These are phyloP conservation scores for Tethya wilhelma DNA, from an alignment of 37 sponge, comb jelly and placozoan species.

Conservation along the genomic window DNA sequence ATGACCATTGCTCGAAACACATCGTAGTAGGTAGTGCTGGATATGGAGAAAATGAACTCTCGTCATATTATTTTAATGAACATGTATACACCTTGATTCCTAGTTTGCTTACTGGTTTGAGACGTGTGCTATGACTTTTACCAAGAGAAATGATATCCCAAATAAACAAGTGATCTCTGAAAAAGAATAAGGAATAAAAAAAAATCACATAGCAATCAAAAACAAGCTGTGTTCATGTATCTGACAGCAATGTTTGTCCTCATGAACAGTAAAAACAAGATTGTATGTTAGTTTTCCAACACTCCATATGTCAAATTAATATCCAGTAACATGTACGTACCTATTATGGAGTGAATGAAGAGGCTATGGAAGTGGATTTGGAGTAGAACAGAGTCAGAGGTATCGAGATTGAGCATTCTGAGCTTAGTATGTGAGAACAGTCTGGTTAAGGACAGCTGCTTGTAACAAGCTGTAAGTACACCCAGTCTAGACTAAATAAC, in stretches of 20 bases:
- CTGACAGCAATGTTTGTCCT: not conserved
- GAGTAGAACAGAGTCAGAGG: constrained; percentile 13
- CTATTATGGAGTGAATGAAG: constrained; percentile 48
- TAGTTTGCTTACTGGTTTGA: too few relatives aligned
- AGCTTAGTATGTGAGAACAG: constrained; percentile 33
- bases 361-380: constrained; percentile 59
- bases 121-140: too few relatives aligned
- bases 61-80: too few relatives aligned
- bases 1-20: constrained; percentile 58
- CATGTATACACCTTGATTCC: too few relatives aligned
- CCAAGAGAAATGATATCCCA: too few relatives aligned
- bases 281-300: not conserved
- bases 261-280: not conserved
- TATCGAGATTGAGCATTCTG: constrained; percentile 14
- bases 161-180: too few relatives aligned
- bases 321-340: constrained; percentile 6
- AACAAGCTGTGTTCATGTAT: not conserved
- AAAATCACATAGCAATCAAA: not conserved
- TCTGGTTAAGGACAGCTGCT: not conserved
- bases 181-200: not conserved
- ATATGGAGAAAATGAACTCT: too few relatives aligned
- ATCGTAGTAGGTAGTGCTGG: not conserved
- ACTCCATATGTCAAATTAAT: not conserved
- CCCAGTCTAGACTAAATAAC: too few relatives aligned
- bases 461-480: too few relatives aligned